Evolutionary conservation across 1,140 invertebrate species (phyloP).

Genomic region (Conopomorpha cramerella): DNA sequence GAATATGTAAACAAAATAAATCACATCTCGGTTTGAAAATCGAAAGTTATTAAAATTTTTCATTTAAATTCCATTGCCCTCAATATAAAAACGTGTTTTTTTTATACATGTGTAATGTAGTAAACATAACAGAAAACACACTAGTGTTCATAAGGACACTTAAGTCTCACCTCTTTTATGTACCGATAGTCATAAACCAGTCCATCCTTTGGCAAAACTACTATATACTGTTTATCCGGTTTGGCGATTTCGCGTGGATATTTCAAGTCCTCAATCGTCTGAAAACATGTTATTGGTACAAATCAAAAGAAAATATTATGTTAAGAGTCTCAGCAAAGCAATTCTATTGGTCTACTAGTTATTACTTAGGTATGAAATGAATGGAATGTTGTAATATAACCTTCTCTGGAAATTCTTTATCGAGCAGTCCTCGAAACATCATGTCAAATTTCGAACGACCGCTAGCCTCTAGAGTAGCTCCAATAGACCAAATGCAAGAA

Average conservation of each 20-base stretch:
- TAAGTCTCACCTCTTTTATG: conserved; percentile 76
- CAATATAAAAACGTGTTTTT: no score
- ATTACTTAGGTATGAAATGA: background rate
- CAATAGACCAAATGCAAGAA: conserved; percentile 89
- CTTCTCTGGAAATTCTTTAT: conserved; percentile 73
- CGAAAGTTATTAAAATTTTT: no score
- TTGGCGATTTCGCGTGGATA: conserved; percentile 62
- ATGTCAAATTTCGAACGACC: conserved; percentile 81
- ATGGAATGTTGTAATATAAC: conserved; percentile 9
- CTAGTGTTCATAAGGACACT: background rate
- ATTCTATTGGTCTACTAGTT: background rate
- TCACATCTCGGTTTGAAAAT: no score
- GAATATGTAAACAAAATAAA: no score
- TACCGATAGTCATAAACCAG: conserved; percentile 89
- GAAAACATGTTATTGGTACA: no score
- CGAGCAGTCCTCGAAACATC: conserved; percentile 77
- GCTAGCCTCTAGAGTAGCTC: conserved; percentile 75
- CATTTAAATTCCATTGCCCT: no score
- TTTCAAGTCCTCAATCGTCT: background rate
- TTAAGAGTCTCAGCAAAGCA: no score
- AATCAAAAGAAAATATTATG: no score
- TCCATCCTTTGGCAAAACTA: conserved; percentile 77
- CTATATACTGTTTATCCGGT: conserved; percentile 76
- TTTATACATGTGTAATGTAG: no score
- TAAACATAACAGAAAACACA: no score